Base-by-base conservation (phyloP, 2,888 invertebrate species). In the Drosophila stalkeri region DNA sequence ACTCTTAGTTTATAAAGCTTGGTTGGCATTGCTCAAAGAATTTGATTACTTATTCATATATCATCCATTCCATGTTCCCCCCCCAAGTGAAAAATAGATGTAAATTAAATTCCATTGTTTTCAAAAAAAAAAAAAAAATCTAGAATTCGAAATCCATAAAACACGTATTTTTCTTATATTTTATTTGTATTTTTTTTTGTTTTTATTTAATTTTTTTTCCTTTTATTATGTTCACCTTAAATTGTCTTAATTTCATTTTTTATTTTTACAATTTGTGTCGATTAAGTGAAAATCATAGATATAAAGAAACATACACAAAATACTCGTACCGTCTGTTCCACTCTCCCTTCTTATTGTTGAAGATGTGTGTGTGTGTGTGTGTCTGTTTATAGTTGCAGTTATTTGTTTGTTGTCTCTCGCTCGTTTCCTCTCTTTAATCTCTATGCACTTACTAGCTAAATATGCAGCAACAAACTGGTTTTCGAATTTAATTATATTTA, bases 401-500 rank as follows among this genome's bases (percentile, higher is more conserved):
- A 5, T 27, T 33, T 35, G 57, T 33, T 47, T 23, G 18, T 27
- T 61, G 39, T 51, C 49, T 49, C 12, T 31, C 33, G 35, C 18
- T 59, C 6, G 23, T 37, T 57, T 55, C 47, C 44, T 51, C 41
- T 37, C 33, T 47, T 74, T 75, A 66, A 74, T 52, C 74, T 39
- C 77, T 79, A 77, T 47, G 51, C 69, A 74, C 77, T 77, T 77
- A 77, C 27, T 33, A 46, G 61, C 79, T 79, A 77, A 61, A 75
- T 74, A 62, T 43, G 66, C 56, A 70, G 57, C 70, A 66, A 64
- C 69, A 47, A 61, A 51, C 14, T 72, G 52, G 35, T 20, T 52
- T 7, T 33, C 8, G 37, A 54, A 54, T 37, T 37, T 54, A 1
- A 20, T 18, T 6, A 37, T 39, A 39, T 39, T 39, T 54, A 27